Percentiles rank a stretch among this genome's conserved stretches.
phyloP scores from a whole-genome alignment of 92 coral and sea anemone genomes.

The Epizoanthus illoricatus region DNA sequence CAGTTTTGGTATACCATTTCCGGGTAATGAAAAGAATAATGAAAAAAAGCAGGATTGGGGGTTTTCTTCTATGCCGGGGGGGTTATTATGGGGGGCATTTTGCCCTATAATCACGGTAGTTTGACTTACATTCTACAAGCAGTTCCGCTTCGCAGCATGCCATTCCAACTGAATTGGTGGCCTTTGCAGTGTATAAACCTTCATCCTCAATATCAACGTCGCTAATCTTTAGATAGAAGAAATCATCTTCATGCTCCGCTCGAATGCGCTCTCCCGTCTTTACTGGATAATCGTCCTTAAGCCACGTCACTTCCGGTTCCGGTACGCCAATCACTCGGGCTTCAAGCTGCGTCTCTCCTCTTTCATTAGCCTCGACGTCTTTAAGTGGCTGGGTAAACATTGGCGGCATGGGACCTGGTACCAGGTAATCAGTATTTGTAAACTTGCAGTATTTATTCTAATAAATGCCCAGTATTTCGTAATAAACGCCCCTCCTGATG shows the following conservation, averaged over 20 bases:
- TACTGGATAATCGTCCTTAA: conserved; percentile 64
- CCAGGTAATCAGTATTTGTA: background rate
- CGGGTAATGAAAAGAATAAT: no score
- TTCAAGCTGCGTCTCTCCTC: conserved; percentile 50
- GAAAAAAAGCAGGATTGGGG: no score
- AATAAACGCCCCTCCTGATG: no score
- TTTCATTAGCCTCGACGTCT: conserved; percentile 52
- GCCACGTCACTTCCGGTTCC: conserved; percentile 78
- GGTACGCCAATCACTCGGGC: conserved; percentile 73
- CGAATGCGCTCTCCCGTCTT: conserved; percentile 53
- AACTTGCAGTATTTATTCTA: no score
- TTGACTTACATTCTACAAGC: conserved; percentile 68
- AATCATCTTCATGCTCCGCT: conserved; percentile 59
- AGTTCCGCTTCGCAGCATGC: conserved; percentile 67
- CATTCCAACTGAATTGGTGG: conserved; percentile 73
- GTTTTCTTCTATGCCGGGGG: no score
- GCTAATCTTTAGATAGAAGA: conserved; percentile 52
- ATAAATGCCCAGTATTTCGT: no score
- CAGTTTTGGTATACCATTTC: no score
- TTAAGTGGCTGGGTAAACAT: conserved; percentile 53
- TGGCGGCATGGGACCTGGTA: conserved; percentile 56
- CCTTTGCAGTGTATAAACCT: conserved; percentile 78
- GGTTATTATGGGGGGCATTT: no score
- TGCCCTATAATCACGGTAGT: no score
- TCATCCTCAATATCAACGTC: conserved; percentile 72